These are phyloP conservation scores for Cotesia chilonis DNA, from an alignment of 1,140 invertebrate genomes.

Conservation along the genomic window DNA sequence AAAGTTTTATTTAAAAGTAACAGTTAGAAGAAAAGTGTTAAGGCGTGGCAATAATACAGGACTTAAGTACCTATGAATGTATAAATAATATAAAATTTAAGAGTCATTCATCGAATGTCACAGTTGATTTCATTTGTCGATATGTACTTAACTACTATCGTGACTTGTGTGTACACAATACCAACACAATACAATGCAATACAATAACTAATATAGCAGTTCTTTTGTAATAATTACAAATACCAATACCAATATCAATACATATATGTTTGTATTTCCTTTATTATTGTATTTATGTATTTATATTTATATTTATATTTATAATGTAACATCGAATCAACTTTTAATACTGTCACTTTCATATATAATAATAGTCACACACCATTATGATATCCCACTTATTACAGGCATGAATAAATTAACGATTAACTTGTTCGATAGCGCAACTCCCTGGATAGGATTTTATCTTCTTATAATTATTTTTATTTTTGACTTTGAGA, in stretches of 20 bases:
- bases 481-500: too few relatives aligned
- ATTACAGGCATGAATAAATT: too few relatives aligned
- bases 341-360: constrained; percentile 1
- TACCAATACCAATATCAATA: background rate
- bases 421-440: too few relatives aligned
- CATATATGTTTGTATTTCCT: constrained; percentile 1
- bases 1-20: background rate
- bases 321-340: background rate
- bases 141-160: background rate
- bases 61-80: background rate
- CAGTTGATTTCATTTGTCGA: constrained; percentile 28
- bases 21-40: constrained; percentile 2
- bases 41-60: constrained; percentile 14
- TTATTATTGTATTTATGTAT: background rate
- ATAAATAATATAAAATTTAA: background rate
- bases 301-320: background rate
- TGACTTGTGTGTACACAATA: background rate
- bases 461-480: too few relatives aligned
- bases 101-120: constrained; percentile 26
- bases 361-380: too few relatives aligned
- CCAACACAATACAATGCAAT: too few relatives aligned
- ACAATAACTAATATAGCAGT: constrained; percentile 11
- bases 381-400: too few relatives aligned
- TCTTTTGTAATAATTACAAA: background rate
- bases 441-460: too few relatives aligned